These are phyloP conservation scores for Brenthis hecate DNA, from an alignment of 2,888 invertebrate species.

Conservation along the genomic window DNA sequence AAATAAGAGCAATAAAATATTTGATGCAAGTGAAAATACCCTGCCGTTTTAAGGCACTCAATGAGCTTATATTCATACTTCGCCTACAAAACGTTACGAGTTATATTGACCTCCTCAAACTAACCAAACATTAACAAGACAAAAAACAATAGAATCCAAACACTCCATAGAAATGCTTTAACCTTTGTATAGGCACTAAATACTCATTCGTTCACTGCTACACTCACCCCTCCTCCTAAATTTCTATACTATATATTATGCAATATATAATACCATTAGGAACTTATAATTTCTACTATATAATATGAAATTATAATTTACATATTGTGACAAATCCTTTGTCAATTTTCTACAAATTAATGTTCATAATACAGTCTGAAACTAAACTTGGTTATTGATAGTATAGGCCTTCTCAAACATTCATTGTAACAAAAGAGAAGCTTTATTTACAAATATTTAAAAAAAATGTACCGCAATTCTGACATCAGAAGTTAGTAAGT, in stretches of 20 bases:
- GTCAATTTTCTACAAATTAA: too few relatives aligned
- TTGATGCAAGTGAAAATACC: slow-evolving; percentile 35
- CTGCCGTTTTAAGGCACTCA: slow-evolving; percentile 62
- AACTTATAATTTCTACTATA: too few relatives aligned
- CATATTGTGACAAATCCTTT: too few relatives aligned
- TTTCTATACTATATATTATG: neutral
- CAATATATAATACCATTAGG: neutral
- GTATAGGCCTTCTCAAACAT: too few relatives aligned
- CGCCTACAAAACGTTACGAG: slow-evolving; percentile 59
- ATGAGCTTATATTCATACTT: slow-evolving; percentile 72
- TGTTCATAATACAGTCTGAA: too few relatives aligned
- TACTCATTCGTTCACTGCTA: neutral
- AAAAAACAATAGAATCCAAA: slow-evolving; percentile 44
- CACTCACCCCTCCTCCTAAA: slow-evolving; percentile 22
- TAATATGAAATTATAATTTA: too few relatives aligned
- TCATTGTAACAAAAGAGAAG: too few relatives aligned
- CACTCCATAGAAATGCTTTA: slow-evolving; percentile 65
- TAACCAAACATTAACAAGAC: slow-evolving; percentile 42
- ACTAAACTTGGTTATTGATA: too few relatives aligned
- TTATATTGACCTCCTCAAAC: slow-evolving; percentile 50
- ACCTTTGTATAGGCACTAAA: slow-evolving; percentile 45
- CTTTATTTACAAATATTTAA: too few relatives aligned
- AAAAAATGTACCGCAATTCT: too few relatives aligned
- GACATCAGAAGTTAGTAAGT: too few relatives aligned
- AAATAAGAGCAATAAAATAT: too few relatives aligned